Conservation (phyloP, 2,888 invertebrate genomes). For the Petrolisthes cinctipes region DNA sequence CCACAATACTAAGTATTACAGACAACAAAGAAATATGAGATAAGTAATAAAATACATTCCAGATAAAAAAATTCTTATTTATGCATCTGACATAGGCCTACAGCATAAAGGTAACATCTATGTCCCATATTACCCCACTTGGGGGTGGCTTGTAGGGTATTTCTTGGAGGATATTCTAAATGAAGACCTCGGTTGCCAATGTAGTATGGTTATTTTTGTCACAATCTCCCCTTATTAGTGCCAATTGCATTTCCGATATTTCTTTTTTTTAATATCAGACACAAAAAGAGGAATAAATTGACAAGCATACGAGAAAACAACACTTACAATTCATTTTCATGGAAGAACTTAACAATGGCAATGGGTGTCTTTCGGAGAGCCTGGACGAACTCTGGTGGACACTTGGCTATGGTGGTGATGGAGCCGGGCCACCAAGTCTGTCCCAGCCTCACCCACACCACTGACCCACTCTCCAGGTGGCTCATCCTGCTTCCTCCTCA, state of each 20-base stretch:
- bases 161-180: background rate
- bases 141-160: background rate
- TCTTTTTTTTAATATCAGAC: background rate
- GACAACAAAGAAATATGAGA: too few species aligned
- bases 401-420: slow-evolving; percentile 79
- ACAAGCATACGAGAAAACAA: background rate
- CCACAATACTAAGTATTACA: too few species aligned
- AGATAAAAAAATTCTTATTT: too few species aligned
- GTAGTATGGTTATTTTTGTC: background rate
- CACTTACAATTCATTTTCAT: slow-evolving; percentile 86
- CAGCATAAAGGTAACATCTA: too few species aligned
- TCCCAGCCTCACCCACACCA: slow-evolving; percentile 64
- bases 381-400: slow-evolving; percentile 74
- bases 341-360: slow-evolving; percentile 86
- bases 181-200: too few species aligned
- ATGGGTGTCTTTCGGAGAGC: slow-evolving; percentile 78
- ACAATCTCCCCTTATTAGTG: too few species aligned
- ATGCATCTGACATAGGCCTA: too few species aligned
- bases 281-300: background rate
- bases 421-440: slow-evolving; percentile 86
- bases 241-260: too few species aligned
- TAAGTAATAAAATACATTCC: too few species aligned
- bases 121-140: background rate
- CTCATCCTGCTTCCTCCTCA: slow-evolving; percentile 29
- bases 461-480: slow-evolving; percentile 52